Evolutionary conservation across 1,140 invertebrate species (phyloP).

Genomic region (Trichomalopsis sarcophagae): DNA sequence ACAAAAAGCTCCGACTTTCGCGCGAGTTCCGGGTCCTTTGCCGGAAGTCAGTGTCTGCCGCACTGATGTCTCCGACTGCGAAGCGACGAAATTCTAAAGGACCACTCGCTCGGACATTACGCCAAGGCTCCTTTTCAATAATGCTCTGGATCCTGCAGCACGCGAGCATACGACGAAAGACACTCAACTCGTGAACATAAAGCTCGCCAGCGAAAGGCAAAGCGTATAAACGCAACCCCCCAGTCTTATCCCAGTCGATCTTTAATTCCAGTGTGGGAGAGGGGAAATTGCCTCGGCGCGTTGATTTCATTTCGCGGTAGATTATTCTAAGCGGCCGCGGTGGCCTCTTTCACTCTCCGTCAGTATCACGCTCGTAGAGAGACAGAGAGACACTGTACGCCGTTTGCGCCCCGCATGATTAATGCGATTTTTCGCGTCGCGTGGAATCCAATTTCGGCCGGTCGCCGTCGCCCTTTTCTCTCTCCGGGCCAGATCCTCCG

Average conservation of each 20-base stretch:
- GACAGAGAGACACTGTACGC: background rate
- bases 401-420: constrained; percentile 58
- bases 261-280: constrained; percentile 64
- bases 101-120: constrained; percentile 17
- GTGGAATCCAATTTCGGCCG: constrained; percentile 45
- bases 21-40: background rate
- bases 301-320: constrained; percentile 73
- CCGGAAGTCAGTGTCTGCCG: constrained; percentile 11
- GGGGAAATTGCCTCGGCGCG: constrained; percentile 69
- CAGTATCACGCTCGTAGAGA: background rate
- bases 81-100: constrained; percentile 53
- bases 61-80: background rate
- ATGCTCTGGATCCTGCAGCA: too few species aligned
- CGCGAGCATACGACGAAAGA: too few species aligned
- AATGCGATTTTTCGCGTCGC: constrained; percentile 62
- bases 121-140: background rate
- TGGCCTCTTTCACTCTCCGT: constrained; percentile 28
- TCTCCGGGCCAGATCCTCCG: constrained; percentile 40
- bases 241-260: constrained; percentile 62
- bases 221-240: background rate
- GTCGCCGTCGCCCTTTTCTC: background rate
- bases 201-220: background rate
- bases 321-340: constrained; percentile 68
- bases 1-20: constrained; percentile 7
- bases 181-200: background rate